Evolutionary conservation across 2,797 vertebrate genomes (phyloP).

Genomic region (Gephyroberyx darwinii): DNA sequence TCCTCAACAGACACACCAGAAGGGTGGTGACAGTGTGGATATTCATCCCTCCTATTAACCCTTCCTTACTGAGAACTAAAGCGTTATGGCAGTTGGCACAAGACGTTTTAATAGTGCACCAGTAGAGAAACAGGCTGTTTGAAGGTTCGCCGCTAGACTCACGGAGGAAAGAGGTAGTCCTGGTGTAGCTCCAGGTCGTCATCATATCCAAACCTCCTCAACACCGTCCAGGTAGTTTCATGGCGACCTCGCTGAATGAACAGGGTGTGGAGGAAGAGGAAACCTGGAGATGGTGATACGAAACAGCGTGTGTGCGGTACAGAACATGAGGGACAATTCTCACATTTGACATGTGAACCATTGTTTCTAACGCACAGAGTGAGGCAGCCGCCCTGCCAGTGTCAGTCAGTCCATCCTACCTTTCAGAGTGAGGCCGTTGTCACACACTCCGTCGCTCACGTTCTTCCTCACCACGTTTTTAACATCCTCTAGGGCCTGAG

Average conservation of each 20-base stretch:
- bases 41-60: too few species aligned
- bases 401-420: constrained; percentile 72
- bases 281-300: constrained; percentile 78
- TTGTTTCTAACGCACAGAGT: too few species aligned
- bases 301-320: neutral
- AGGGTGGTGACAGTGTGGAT: too few species aligned
- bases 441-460: constrained; percentile 87
- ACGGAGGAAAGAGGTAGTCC: constrained; percentile 94
- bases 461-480: constrained; percentile 98
- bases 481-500: constrained; percentile 94
- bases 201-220: constrained; percentile 93
- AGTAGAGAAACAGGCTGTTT: too few species aligned
- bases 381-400: neutral
- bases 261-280: constrained; percentile 95
- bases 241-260: constrained; percentile 97
- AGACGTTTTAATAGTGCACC: too few species aligned
- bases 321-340: neutral
- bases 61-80: too few species aligned
- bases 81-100: too few species aligned
- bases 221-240: constrained; percentile 96
- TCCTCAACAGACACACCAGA: neutral
- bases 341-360: too few species aligned
- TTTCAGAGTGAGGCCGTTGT: constrained; percentile 92
- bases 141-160: constrained; percentile 61
- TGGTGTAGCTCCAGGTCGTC: constrained; percentile 94